Evolutionary conservation across 1,140 invertebrate genomes (phyloP), one percentile per base, ranked within the genome.

Genomic region (Coenobita brevimanus): DNA sequence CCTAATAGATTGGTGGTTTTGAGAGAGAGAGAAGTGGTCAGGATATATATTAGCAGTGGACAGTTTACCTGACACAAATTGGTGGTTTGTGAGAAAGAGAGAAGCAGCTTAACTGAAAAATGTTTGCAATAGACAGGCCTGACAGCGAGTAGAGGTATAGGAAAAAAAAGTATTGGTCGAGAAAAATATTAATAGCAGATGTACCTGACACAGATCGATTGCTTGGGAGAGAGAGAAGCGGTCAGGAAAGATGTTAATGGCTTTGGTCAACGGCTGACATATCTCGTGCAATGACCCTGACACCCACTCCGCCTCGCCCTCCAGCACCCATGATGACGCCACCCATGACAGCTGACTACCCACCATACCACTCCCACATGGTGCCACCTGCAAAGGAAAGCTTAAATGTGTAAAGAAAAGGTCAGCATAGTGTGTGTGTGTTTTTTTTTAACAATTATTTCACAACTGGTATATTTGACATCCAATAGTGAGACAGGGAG

Each of bases 211-310:
- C 15, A 82, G 64, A 24, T 71, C 62, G 1, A 33, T 24, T 3
- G 80, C 80, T 4, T 82, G 62, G 17, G 0, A 17, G 8, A 82
- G 64, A 24, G 62, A 43, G 41, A 82, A 69, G 27, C 64, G 80
- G 8, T 82, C 64, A 15, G 80, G 80, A 24, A 82, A 82, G 62
- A 82, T 27, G 2, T 21, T 71, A 41, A 82, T 21, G 43, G 3
- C 1, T 10, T 64, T 41, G 8, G 38, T 54, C 15, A 24, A 10
- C 21, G 62, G 13, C 1, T 17, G 38, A 50, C 80, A 82, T 13
- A 82, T 21, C 17, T 82, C 80, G 1, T 15, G 0, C 33, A 0
- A 4, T 33, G 80, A 24, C 24, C 46, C 24, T 41, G 15, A 13
- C 4, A 38, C 67, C 80, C 62, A 71, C 4, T 27, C 24, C 2